Conservation (phyloP, 2,888 invertebrate species). For the Athalia rosae region DNA sequence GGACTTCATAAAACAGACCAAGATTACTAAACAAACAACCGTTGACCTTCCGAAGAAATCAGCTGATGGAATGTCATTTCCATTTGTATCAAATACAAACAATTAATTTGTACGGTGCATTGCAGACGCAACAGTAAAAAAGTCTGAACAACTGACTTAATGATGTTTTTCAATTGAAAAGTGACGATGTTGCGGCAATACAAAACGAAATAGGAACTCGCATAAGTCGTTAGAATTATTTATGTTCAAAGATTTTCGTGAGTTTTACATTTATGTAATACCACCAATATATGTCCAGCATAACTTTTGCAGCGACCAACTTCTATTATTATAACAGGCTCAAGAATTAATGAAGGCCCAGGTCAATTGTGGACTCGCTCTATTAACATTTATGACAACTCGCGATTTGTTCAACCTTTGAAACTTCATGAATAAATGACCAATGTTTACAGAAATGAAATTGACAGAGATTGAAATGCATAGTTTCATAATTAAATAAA, state of each 20-base stretch:
- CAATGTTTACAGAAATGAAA: no score
- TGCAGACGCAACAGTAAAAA: no score
- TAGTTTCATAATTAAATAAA: neutral
- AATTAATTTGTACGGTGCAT: no score
- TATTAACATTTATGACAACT: slow-evolving; percentile 4
- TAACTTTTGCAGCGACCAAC: no score
- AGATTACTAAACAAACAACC: neutral
- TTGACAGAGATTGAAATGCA: neutral
- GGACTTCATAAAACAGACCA: neutral
- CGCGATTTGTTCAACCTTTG: slow-evolving; percentile 12
- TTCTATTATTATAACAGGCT: neutral
- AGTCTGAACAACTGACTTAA: no score
- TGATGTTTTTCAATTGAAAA: no score
- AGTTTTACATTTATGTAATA: neutral
- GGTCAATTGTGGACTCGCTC: slow-evolving; percentile 11
- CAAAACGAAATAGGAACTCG: no score
- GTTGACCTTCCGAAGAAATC: neutral
- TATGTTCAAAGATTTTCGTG: no score
- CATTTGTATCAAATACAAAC: neutral
- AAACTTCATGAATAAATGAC: slow-evolving; percentile 3
- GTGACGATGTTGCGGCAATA: no score
- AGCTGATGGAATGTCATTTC: neutral
- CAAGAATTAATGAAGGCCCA: neutral
- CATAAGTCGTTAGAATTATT: no score
- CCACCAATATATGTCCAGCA: neutral